A percentile compares a stretch with the other conserved stretches of the same genome.
Conservation (phyloP, 92 coral and sea anemone species). For the Paragorgia papillata region DNA sequence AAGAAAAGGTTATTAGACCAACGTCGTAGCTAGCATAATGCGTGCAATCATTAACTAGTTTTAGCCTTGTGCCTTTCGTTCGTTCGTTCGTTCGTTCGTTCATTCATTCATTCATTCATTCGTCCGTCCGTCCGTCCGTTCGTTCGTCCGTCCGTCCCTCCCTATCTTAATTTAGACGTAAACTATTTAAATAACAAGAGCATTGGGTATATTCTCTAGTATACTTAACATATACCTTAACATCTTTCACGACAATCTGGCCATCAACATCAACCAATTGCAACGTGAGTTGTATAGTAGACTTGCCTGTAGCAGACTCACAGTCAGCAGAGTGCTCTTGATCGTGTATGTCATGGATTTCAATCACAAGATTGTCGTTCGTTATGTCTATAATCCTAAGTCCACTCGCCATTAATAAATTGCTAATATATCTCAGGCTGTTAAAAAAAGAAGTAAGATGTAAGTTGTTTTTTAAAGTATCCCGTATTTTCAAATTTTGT, state of each 20-base stretch:
- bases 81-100: too few species aligned
- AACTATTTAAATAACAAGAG: neutral
- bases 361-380: neutral
- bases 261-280: conserved; percentile 21
- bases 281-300: neutral
- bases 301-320: neutral
- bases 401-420: neutral
- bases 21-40: too few species aligned
- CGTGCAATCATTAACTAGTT: too few species aligned
- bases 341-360: conserved; percentile 13
- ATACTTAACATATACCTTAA: conserved; percentile 12
- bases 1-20: neutral
- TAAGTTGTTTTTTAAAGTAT: too few species aligned
- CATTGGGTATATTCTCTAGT: too few species aligned
- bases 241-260: neutral
- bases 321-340: neutral
- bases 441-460: neutral
- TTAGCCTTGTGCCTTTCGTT: too few species aligned
- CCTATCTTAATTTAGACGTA: neutral
- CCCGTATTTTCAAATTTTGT: too few species aligned
- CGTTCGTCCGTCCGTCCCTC: neutral
- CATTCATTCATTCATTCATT: too few species aligned
- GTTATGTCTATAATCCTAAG: neutral
- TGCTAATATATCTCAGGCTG: neutral
- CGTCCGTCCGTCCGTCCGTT: too few species aligned